Conservation (phyloP, 2,888 invertebrate genomes). For the Leuctra nigra region DNA sequence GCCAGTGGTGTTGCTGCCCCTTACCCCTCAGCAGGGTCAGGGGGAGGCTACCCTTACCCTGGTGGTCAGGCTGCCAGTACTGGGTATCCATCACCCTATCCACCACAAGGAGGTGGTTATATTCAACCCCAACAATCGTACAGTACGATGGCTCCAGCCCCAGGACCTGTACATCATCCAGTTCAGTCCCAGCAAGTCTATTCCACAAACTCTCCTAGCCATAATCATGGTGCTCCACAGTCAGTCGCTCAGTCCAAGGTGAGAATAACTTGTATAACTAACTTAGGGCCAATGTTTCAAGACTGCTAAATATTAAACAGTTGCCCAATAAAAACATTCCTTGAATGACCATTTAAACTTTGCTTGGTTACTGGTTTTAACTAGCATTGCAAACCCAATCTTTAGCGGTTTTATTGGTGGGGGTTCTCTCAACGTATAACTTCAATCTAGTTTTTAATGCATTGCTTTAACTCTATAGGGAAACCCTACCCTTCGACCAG, state of each 20-base stretch:
- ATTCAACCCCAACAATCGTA: constrained; percentile 25
- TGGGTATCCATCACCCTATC: constrained; percentile 23
- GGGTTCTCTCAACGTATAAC: too few species aligned
- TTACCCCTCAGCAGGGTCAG: constrained; percentile 1
- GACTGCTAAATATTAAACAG: too few species aligned
- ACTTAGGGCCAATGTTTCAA: not conserved
- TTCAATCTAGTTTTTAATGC: too few species aligned
- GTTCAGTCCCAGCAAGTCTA: constrained; percentile 2
- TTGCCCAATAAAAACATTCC: too few species aligned
- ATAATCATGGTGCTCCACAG: not conserved
- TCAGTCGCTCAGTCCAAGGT: constrained; percentile 14
- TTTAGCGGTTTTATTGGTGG: too few species aligned
- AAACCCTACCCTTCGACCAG: constrained; percentile 68
- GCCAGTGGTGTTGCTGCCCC: not conserved
- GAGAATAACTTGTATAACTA: too few species aligned
- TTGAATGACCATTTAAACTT: too few species aligned
- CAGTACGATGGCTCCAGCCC: constrained; percentile 22
- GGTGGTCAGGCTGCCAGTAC: not conserved
- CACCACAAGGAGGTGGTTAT: constrained; percentile 23
- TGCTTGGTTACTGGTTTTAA: too few species aligned
- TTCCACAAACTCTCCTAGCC: constrained; percentile 14
- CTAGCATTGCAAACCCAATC: not conserved
- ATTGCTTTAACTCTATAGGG: constrained; percentile 44
- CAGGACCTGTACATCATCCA: constrained; percentile 13
- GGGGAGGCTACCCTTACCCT: constrained; percentile 1